These are phyloP conservation scores for Chitala chitala DNA, from an alignment of 2,113 vertebrate species.

Conservation along the genomic window DNA sequence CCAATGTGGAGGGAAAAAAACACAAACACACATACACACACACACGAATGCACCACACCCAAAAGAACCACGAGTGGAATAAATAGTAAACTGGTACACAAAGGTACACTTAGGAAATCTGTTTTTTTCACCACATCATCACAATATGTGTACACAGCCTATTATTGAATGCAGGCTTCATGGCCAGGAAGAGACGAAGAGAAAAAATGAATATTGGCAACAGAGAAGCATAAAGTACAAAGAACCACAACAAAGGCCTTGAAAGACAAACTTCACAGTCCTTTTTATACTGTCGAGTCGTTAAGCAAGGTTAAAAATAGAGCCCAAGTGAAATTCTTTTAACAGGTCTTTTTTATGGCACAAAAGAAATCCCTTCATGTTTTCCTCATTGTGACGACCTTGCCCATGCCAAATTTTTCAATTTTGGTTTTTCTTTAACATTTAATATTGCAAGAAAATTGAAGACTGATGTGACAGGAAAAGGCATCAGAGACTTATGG, in stretches of 20 bases:
- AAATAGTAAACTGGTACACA: slow-evolving; percentile 60
- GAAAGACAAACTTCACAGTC: slow-evolving; percentile 72
- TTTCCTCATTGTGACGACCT: background rate
- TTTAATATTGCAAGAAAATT: slow-evolving; percentile 10
- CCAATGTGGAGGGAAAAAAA: slow-evolving; percentile 54
- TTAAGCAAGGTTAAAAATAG: slow-evolving; percentile 61
- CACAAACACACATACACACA: slow-evolving; percentile 25
- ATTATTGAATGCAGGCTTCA: slow-evolving; percentile 94
- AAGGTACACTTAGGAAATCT: slow-evolving; percentile 81
- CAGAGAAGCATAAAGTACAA: slow-evolving; percentile 67
- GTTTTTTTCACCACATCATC: slow-evolving; percentile 86
- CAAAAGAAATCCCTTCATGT: background rate
- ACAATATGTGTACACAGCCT: slow-evolving; percentile 79
- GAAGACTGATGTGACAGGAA: slow-evolving; percentile 16
- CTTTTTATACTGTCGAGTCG: slow-evolving; percentile 71
- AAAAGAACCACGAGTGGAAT: slow-evolving; percentile 27
- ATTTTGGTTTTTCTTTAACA: background rate
- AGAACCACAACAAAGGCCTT: slow-evolving; percentile 84
- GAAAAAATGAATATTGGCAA: slow-evolving; percentile 69
- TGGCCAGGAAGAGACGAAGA: slow-evolving; percentile 58
- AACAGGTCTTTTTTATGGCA: slow-evolving; percentile 39
- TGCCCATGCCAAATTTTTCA: background rate
- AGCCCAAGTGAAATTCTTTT: slow-evolving; percentile 31
- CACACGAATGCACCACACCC: slow-evolving; percentile 24
- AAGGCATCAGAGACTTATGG: background rate